Evolutionary conservation across 1,140 invertebrate genomes (phyloP), one percentile per base, ranked within the genome.

Genomic region (Drosophila miranda): DNA sequence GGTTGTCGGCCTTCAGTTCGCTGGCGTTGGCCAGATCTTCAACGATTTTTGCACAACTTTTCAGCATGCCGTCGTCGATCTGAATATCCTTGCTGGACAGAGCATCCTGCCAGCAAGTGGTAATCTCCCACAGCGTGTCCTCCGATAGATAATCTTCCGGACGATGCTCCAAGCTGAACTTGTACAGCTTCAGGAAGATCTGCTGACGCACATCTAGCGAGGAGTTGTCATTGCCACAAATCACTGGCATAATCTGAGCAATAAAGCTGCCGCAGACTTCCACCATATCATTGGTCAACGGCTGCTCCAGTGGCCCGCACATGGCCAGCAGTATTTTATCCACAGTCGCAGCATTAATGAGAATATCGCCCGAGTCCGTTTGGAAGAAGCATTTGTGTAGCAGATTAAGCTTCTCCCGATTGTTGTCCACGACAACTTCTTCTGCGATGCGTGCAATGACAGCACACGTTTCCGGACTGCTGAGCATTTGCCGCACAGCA

Each of bases 41-140:
- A 14, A 89, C 63, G 45, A 82, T 90, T 44, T 44, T 30, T 0
- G 80, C 74, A 61, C 90, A 90, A 23, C 62, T 55, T 6, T 60
- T 21, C 3, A 89, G 51, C 6, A 90, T 45, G 0, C 50, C 54
- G 9, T 68, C 38, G 21, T 78, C 66, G 19, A 91, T 79, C 38
- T 79, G 61, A 5, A 89, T 90, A 44, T 91, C 82, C 16, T 89
- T 75, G 59, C 86, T 89, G 4, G 88, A 91, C 13, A 93, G 52
- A n/a, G 90, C 90, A 89, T 93, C 92, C 79, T 92, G 91, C 92
- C 92, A 93, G 38, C 92, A 92, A n/a, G 92, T 92, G 14, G 91
- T 92, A 5, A 92, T 82, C 78, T 93, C 92, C 90, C 91, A 92
- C 23, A 92, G 70, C 6, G 92, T 93, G 62, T 93, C 92, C 41